Conservation (phyloP, 2,888 invertebrate species). For the Lepas anatifera region DNA sequence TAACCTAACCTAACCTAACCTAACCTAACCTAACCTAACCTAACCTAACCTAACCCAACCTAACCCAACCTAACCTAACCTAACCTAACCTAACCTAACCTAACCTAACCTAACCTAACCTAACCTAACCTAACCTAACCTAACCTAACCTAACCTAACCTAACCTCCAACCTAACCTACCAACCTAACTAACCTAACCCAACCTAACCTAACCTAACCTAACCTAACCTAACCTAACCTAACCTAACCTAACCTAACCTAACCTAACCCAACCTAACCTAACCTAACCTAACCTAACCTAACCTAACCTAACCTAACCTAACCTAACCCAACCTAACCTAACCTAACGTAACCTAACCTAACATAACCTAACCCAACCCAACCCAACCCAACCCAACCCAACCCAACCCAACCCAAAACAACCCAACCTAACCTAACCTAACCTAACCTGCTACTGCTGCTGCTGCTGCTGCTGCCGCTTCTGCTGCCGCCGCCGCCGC, state of each 20-base stretch:
- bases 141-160: slow-evolving; percentile 15
- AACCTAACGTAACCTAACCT: too few relatives aligned
- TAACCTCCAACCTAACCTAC: too few relatives aligned
- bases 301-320: slow-evolving; percentile 14
- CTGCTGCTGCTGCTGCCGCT: too few relatives aligned
- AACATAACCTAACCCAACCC: too few relatives aligned
- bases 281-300: not conserved
- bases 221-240: not conserved
- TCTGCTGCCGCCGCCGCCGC: too few relatives aligned
- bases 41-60: slow-evolving; percentile 12
- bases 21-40: slow-evolving; percentile 13
- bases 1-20: slow-evolving; percentile 12
- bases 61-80: not conserved
- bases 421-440: slow-evolving; percentile 13
- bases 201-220: not conserved
- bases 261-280: slow-evolving; percentile 15
- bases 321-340: slow-evolving; percentile 14
- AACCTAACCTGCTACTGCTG: too few relatives aligned
- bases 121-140: slow-evolving; percentile 14
- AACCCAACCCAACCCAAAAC: too few relatives aligned
- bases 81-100: slow-evolving; percentile 14
- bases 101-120: slow-evolving; percentile 13
- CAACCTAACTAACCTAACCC: not conserved
- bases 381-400: not conserved
- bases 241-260: slow-evolving; percentile 14